Evolutionary conservation across 2,113 vertebrate genomes (phyloP), one percentile per base, ranked within the genome.

Genomic region (Leptobrachium ailaonicum): DNA sequence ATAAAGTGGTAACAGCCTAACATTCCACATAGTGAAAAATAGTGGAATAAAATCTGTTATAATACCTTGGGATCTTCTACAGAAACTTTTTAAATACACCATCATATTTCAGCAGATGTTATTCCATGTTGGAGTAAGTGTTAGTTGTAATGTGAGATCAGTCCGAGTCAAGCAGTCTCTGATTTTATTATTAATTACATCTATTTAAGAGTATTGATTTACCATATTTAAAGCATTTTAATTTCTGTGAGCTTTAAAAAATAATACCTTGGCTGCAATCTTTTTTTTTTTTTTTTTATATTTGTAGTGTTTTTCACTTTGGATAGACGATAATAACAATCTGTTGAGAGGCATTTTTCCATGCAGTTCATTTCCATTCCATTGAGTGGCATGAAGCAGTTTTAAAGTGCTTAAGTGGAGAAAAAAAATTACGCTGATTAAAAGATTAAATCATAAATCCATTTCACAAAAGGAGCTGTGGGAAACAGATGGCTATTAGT

Each of bases 371-470:
- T 80, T 80, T 67, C 62, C 41, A 50, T 62, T 79, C 64, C 14
- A 44, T 80, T 80, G 54, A 73, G 45, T 40, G 11, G 47, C 50
- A 41, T 53, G n/a, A 47, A 70, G 47, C 71, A 44, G 32, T 80
- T 73, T 73, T 56, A 8, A 72, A 79, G 60, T 67, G 41, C 70
- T 73, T 58, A 79, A 8, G 8, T 50, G 47, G 47, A 50, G 62
- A n/a, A 54, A 79, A 73, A 79, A 73, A 72, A 71, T 2, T 56
- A 54, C 66, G 50, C 62, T 80, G 77, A 80, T 73, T 80, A 80
- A 80, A 80, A 50, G 70, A 60, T 73, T 73, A 56, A 60, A 13
- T 8, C 71, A 5, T 14, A 73, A 80, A 80, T 80, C 71, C 62
- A 41, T 72, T 40, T 41, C 4, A 40, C 64, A 73, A 41, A 47